A percentile compares a stretch with the other conserved stretches of the same genome.
Conservation (phyloP, 2,888 invertebrate genomes). For the Drosophila kanekoi region DNA sequence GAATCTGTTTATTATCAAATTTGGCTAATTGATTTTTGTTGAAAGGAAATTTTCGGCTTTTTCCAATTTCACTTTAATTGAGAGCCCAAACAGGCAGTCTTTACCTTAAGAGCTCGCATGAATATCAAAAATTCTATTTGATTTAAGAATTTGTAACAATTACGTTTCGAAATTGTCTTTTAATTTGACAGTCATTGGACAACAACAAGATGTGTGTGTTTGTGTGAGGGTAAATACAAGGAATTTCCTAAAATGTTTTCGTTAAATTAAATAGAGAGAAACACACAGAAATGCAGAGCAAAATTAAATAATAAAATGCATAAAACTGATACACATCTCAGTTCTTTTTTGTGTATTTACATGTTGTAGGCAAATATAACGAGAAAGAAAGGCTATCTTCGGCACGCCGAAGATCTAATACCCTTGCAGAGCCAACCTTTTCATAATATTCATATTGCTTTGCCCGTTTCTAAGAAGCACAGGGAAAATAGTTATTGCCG, state of each 20-base stretch:
- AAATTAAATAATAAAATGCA: not conserved
- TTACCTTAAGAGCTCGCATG: not conserved
- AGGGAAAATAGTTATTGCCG: too few species aligned
- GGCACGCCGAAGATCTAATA: too few species aligned
- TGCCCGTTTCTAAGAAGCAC: too few species aligned
- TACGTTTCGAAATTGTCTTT: not conserved
- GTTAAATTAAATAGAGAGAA: not conserved
- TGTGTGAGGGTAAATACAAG: not conserved
- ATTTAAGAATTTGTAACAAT: not conserved
- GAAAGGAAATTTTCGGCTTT: not conserved
- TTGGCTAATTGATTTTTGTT: not conserved
- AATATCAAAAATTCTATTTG: not conserved
- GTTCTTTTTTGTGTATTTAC: not conserved
- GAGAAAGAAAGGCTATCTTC: too few species aligned
- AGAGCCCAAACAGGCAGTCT: not conserved
- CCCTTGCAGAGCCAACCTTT: too few species aligned
- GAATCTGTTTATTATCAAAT: not conserved
- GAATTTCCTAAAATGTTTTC: not conserved
- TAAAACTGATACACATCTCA: not conserved
- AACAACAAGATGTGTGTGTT: too few species aligned
- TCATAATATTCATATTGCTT: too few species aligned
- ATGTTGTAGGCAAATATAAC: slow-evolving; percentile 6
- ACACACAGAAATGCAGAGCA: too few species aligned
- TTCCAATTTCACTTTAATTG: not conserved
- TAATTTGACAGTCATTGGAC: not conserved